Evolutionary conservation across 2,113 vertebrate species (phyloP).

Genomic region (Gorsachius goisagi): DNA sequence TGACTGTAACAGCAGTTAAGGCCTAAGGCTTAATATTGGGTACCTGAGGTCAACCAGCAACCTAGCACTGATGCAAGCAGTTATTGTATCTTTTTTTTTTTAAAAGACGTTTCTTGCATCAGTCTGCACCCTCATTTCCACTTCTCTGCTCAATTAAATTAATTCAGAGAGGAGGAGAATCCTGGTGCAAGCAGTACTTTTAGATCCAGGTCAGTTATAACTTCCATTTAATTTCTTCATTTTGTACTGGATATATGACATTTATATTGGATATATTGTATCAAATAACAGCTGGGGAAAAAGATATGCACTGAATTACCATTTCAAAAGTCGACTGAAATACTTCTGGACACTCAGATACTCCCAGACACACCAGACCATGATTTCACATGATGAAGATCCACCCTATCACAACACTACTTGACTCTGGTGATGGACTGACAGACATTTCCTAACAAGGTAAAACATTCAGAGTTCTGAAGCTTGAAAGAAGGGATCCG

Average conservation of each 20-base stretch:
- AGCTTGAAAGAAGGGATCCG: neutral
- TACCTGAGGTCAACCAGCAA: neutral
- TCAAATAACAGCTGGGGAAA: neutral
- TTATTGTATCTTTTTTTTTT: neutral
- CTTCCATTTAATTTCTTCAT: neutral
- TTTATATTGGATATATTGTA: neutral
- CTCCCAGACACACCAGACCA: neutral
- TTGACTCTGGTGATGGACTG: neutral
- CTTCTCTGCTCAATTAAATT: neutral
- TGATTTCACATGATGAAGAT: neutral
- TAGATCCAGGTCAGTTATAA: neutral
- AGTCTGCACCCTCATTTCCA: neutral
- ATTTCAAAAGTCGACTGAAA: neutral
- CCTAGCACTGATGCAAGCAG: neutral
- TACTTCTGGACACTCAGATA: neutral
- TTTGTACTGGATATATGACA: neutral
- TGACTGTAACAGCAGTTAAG: neutral
- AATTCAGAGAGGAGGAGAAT: neutral
- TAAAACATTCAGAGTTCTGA: neutral
- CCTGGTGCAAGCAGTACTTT: neutral
- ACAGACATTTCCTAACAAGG: fast-evolving
- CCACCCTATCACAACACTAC: neutral
- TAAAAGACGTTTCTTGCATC: neutral
- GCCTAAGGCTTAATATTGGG: neutral
- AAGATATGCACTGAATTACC: neutral